These are phyloP conservation scores for Itoplectis maculator DNA, from an alignment of 2,888 invertebrate species.

Conservation along the genomic window DNA sequence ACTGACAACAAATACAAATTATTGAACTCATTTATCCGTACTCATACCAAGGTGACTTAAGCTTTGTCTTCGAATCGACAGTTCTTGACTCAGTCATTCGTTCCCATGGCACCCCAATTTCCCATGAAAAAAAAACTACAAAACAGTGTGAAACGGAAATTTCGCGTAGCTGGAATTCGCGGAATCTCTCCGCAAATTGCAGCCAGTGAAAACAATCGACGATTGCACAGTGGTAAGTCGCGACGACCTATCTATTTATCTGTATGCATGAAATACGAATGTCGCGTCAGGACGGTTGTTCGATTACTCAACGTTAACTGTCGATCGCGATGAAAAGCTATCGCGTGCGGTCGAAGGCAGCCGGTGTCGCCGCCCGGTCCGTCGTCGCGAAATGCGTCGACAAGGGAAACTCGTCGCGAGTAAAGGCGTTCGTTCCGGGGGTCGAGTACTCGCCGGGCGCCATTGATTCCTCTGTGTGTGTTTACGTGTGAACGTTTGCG, in stretches of 20 bases:
- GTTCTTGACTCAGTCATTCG: too few relatives aligned
- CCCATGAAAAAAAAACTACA: too few relatives aligned
- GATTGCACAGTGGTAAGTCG: not conserved
- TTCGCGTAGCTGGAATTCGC: not conserved
- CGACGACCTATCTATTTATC: constrained; percentile 1
- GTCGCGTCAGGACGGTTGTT: constrained; percentile 19
- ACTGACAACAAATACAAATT: not conserved
- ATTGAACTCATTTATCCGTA: not conserved
- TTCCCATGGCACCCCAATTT: too few relatives aligned
- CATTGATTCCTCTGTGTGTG: constrained; percentile 66
- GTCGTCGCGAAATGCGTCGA: constrained; percentile 15
- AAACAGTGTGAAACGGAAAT: too few relatives aligned
- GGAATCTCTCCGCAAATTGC: not conserved
- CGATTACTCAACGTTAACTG: constrained; percentile 59
- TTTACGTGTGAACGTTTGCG: constrained; percentile 61
- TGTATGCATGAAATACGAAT: constrained; percentile 20
- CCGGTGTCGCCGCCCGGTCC: not conserved
- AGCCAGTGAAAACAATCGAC: constrained; percentile 1
- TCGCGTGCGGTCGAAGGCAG: not conserved
- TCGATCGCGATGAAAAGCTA: not conserved
- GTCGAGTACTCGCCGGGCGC: constrained; percentile 50
- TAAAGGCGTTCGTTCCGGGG: not conserved
- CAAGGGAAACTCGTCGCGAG: constrained; percentile 14
- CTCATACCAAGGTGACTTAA: not conserved
- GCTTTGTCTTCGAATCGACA: too few relatives aligned